Base-by-base conservation (phyloP, 2,113 vertebrate genomes). In the Scortum barcoo region DNA sequence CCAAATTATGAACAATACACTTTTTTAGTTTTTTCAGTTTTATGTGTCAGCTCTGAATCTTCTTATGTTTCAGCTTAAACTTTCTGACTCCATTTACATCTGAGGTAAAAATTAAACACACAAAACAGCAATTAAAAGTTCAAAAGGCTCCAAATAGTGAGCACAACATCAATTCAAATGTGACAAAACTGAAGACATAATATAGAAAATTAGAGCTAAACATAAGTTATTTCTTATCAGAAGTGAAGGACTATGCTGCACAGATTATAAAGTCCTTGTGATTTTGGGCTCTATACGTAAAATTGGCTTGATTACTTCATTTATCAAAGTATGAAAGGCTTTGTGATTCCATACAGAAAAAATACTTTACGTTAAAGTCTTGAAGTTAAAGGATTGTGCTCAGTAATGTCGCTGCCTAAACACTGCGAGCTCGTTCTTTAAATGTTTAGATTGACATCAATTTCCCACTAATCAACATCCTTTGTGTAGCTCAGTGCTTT, bases 391-490 rank as follows among this genome's bases (percentile, higher is more conserved):
- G 63, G 22, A 5, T 17, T 20, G 33, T 56, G 36, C 20, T 57
- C 13, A 3, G 10, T 68, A 33, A 56, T 26, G 69, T 54, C 62
- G 16, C 20, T 10, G 54, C 22, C 12, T 22, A 26, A 50, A 16
- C 12, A n/a, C 14, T 65, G 36, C 60, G 68, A 28, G 78, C 68
- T 44, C 48, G 7, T 46, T 46, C 57, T 83, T 74, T 11, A 70
- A 76, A 77, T 77, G 81, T 91, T 88, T 80, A 65, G 76, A 89
- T 68, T 81, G 84, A 86, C 84, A 73, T 80, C 76, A 81, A 58
- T 87, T 86, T 80, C n/a, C 57, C 75, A 61, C 61, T 86, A 77
- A 88, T 89, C 86, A 81, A n/a, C 69, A 9, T 85, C 79, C 85
- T 91, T 92, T 93, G 86, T 93, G 89, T 68, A 12, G 30, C 81